Base-by-base conservation (phyloP, 2,888 invertebrate species). In the Trypoxylon attenuatum region DNA sequence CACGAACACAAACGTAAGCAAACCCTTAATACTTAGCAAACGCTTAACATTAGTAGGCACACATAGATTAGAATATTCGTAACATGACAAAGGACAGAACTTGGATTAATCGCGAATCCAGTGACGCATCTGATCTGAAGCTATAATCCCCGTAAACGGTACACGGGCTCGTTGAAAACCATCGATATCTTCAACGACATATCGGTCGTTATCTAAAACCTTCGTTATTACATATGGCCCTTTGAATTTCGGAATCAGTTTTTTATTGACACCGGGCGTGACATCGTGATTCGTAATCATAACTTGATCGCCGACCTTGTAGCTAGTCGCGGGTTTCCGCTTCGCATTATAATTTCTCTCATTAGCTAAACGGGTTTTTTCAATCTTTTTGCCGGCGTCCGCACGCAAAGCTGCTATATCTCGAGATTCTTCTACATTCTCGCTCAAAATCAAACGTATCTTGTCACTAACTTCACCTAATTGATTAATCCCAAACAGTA, bases 151-250 rank as follows among this genome's bases (percentile, higher is more conserved):
- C 2, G 25, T 13, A 25, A 8, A 46, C 3, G 45, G 45, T 2
- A 46, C 8, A 3, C 25, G n/a, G 1, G 45, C 27, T 5, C 21
- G 5, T 22, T 43, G 43, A 43, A 43, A 46, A 10, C 45, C 25
- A 1, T 46, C 45, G 13, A 46, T 25, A 8, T 46, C 45, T 4
- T 13, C 2, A 3, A 46, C 33, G n/a, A 49, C 55, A 62, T 78
- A 81, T 5, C 78, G 29, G 38, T 78, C 79, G 43, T 75, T 66
- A n/a, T 65, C 68, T 16, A 81, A 53, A 8, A 69, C 62, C 52
- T 64, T 72, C 18, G 56, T 53, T 15, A 71, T 64, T 59, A 53
- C 66, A 60, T 76, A 78, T 2, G 81, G 78, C 6, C 78, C 78
- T 52, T 62, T 70, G 56, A 68, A 81, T 21, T 73, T 73, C 4